A percentile compares a stretch with the other conserved stretches of the same genome.
Conservation (phyloP, 2,797 vertebrate species). For the Mionectes olivaceus region DNA sequence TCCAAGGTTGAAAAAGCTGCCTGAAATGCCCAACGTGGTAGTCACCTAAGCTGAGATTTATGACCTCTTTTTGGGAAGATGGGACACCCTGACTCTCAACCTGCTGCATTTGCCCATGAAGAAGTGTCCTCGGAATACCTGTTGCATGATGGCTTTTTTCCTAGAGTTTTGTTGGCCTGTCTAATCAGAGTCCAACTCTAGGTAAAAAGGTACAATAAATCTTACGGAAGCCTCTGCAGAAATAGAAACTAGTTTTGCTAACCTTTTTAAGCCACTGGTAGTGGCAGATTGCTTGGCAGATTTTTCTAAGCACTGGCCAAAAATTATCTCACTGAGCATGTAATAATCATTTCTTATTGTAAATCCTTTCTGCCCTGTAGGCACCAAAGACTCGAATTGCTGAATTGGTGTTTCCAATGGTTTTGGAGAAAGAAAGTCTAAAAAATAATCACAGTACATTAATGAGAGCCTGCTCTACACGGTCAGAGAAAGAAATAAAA, state of each 20-base stretch:
- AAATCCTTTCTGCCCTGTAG: slow-evolving; percentile 38
- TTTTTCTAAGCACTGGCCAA: slow-evolving; percentile 8
- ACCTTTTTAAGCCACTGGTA: slow-evolving; percentile 26
- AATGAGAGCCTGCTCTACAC: slow-evolving; percentile 25
- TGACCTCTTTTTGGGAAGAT: slow-evolving; percentile 39
- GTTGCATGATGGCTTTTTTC: not conserved
- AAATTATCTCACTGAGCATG: slow-evolving; percentile 42
- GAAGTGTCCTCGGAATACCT: not conserved
- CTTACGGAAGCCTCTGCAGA: not conserved
- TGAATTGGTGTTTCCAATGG: slow-evolving; percentile 54
- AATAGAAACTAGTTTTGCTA: not conserved
- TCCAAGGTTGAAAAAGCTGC: slow-evolving; percentile 98
- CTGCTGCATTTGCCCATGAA: not conserved
- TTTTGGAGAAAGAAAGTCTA: not conserved
- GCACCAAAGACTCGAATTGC: slow-evolving; percentile 48
- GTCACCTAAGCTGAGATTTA: slow-evolving; percentile 77
- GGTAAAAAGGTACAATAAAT: slow-evolving; percentile 7
- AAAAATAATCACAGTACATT: slow-evolving; percentile 49
- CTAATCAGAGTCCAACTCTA: not conserved
- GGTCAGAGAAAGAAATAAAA: slow-evolving; percentile 67
- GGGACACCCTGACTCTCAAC: not conserved
- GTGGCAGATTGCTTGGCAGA: not conserved
- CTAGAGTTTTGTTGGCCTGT: not conserved
- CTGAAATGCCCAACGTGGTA: slow-evolving; percentile 75
- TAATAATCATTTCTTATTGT: slow-evolving; percentile 44